Percentiles rank a stretch among this genome's conserved stretches.
Conservation (phyloP, 2,797 vertebrate species). For the Vespertilio murinus region DNA sequence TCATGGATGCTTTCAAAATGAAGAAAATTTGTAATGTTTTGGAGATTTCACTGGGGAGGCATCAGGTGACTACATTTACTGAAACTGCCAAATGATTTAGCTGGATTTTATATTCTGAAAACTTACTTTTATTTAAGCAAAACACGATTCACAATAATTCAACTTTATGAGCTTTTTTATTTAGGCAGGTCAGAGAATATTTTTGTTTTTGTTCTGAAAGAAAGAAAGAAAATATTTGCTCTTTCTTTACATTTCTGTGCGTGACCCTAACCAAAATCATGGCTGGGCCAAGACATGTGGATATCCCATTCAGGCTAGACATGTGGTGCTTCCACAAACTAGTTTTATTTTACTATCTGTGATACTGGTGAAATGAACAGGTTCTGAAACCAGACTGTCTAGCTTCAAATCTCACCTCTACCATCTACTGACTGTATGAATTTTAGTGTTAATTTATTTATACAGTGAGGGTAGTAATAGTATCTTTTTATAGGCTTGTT, state of each 20-base stretch:
- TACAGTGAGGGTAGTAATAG: background rate
- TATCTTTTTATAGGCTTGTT: background rate
- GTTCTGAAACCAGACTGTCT: background rate
- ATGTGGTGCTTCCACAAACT: background rate
- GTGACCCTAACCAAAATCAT: slow-evolving; percentile 6
- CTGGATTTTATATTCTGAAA: slow-evolving; percentile 59
- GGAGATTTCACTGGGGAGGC: slow-evolving; percentile 61
- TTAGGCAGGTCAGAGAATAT: background rate
- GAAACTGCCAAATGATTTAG: slow-evolving; percentile 52
- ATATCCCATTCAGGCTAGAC: background rate
- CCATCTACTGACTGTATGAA: background rate
- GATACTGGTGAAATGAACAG: background rate
- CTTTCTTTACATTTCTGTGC: slow-evolving; percentile 31
- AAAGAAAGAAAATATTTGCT: slow-evolving; percentile 25
- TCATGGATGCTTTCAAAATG: slow-evolving; percentile 67
- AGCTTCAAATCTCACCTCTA: background rate
- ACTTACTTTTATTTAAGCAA: slow-evolving; percentile 56
- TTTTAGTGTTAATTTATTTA: slow-evolving; percentile 1
- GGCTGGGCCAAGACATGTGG: background rate
- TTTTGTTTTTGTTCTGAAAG: slow-evolving; percentile 46
- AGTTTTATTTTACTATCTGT: background rate
- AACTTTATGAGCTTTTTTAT: slow-evolving; percentile 10
- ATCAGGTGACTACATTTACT: slow-evolving; percentile 66
- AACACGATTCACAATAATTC: slow-evolving; percentile 49
- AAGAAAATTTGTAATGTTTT: slow-evolving; percentile 72